Conservation (phyloP, 2,113 vertebrate genomes). For the Siniperca knerii region DNA sequence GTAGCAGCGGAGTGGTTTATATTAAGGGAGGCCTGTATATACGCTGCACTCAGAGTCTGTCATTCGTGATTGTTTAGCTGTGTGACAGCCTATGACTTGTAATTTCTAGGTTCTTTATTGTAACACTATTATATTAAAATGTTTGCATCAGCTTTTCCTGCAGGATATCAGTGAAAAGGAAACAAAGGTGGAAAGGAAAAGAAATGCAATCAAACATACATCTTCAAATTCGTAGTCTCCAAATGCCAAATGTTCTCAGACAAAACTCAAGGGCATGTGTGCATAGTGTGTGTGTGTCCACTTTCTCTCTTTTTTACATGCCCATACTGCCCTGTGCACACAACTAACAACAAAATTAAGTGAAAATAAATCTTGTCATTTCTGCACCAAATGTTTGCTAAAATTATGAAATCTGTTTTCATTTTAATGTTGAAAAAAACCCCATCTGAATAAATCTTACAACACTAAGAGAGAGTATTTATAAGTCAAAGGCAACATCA, state of each 20-base stretch:
- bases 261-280: neutral
- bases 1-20: slow-evolving; percentile 72
- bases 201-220: neutral
- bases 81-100: slow-evolving; percentile 24
- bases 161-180: neutral
- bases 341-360: neutral
- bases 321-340: neutral
- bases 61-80: slow-evolving; percentile 39
- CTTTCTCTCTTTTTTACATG: neutral
- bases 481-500: slow-evolving; percentile 8
- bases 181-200: neutral
- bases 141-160: neutral
- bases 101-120: neutral
- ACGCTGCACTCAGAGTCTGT: slow-evolving; percentile 29
- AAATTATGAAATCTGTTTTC: neutral
- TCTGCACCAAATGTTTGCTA: neutral
- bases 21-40: slow-evolving; percentile 61
- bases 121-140: slow-evolving; percentile 11
- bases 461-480: slow-evolving; percentile 1
- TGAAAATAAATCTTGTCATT: neutral
- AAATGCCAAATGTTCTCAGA: neutral
- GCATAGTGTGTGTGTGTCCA: no score
- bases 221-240: neutral
- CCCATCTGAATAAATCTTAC: neutral
- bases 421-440: neutral